These are phyloP conservation scores for Pammene aurita DNA, from an alignment of 2,888 invertebrate genomes.

Conservation along the genomic window DNA sequence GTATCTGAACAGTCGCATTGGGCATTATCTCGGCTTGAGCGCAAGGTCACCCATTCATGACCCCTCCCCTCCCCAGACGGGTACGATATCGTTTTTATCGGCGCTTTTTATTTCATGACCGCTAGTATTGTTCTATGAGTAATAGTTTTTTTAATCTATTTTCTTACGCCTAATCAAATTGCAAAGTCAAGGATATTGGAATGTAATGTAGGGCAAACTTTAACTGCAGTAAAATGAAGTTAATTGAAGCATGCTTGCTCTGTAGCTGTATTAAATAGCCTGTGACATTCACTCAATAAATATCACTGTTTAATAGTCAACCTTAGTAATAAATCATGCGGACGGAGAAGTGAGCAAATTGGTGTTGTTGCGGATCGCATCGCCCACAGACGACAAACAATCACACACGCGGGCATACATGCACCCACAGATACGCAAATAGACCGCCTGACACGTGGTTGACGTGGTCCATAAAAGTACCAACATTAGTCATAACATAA, in stretches of 20 bases:
- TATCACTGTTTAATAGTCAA: slow-evolving; percentile 20
- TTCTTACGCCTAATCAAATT: slow-evolving; percentile 29
- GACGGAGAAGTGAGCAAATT: slow-evolving; percentile 37
- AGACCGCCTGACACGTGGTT: slow-evolving; percentile 12
- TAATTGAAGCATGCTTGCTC: slow-evolving; percentile 3
- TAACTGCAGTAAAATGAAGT: slow-evolving; percentile 8
- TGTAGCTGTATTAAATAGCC: slow-evolving; percentile 4
- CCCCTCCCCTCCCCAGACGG: background rate
- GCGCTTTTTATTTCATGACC: slow-evolving; percentile 18
- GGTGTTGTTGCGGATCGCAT: slow-evolving; percentile 27
- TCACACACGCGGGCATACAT: slow-evolving; percentile 6
- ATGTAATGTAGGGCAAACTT: slow-evolving; percentile 29
- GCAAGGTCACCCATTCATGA: slow-evolving; percentile 35
- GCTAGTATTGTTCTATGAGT: slow-evolving; percentile 31
- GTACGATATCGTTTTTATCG: slow-evolving; percentile 28
- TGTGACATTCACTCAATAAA: slow-evolving; percentile 24
- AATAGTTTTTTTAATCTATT: slow-evolving; percentile 31
- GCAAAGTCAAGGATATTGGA: slow-evolving; percentile 24
- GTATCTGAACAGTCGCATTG: slow-evolving; percentile 10
- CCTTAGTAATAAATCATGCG: slow-evolving; percentile 30
- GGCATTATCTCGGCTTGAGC: slow-evolving; percentile 30
- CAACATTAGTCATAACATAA: slow-evolving; percentile 23
- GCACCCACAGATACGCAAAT: slow-evolving; percentile 22
- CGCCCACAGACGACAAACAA: slow-evolving; percentile 24
- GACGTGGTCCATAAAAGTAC: slow-evolving; percentile 21